Conservation (phyloP, 2,888 invertebrate species). For the Brenthis daphne region DNA sequence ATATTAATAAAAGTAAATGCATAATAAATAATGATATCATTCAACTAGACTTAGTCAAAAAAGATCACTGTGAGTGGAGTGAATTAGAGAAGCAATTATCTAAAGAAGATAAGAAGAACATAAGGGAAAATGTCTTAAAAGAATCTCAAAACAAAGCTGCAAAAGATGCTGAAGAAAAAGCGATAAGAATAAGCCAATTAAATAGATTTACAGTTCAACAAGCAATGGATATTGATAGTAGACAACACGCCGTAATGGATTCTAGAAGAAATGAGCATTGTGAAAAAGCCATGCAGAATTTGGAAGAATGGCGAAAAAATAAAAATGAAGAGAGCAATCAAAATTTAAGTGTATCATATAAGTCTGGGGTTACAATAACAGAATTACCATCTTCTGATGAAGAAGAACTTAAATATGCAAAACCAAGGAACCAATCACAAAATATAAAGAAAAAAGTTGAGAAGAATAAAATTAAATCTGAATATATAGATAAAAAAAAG, state of each 20-base stretch:
- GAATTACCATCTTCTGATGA: constrained; percentile 53
- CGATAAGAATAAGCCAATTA: constrained; percentile 76
- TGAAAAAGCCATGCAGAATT: constrained; percentile 84
- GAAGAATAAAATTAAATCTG: constrained; percentile 58
- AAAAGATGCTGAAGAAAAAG: constrained; percentile 76
- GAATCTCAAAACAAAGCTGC: constrained; percentile 81
- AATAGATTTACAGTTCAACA: constrained; percentile 79
- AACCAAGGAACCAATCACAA: constrained; percentile 29
- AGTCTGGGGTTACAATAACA: constrained; percentile 50
- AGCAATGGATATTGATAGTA: constrained; percentile 74
- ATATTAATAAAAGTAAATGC: constrained; percentile 84
- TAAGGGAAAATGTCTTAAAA: constrained; percentile 82
- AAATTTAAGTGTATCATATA: constrained; percentile 42
- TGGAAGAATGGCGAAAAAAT: constrained; percentile 82
- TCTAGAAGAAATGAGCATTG: constrained; percentile 83
- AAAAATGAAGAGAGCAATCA: constrained; percentile 23
- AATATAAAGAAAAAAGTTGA: constrained; percentile 37
- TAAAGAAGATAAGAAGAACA: constrained; percentile 79
- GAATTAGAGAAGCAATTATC: constrained; percentile 78
- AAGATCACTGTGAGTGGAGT: constrained; percentile 80
- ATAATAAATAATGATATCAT: constrained; percentile 84
- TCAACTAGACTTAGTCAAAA: constrained; percentile 86
- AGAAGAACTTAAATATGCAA: constrained; percentile 33
- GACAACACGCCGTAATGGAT: constrained; percentile 84
- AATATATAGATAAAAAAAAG: constrained; percentile 66